Base-by-base conservation (phyloP, 1,140 invertebrate species). In the Drosophila saltans region DNA sequence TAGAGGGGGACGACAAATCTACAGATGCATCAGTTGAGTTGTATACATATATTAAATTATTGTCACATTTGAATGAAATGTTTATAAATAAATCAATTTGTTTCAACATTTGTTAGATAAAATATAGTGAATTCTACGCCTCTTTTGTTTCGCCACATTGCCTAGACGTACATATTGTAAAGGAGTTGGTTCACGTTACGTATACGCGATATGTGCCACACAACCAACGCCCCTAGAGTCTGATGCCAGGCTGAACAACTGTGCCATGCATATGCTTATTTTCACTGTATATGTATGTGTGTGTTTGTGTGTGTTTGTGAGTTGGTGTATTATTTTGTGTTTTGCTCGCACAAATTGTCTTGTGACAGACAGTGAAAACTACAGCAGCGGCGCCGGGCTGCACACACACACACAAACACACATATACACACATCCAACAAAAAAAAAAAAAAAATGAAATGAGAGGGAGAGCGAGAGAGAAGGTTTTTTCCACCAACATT, bases 261-360 rank as follows among this genome's bases (percentile, higher is more conserved):
- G 80, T 72, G 76, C 72, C 80, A 78, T 86, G 84, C 83, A 86
- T 88, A 86, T 83, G 83, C 80, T 88, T 83, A 88, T 72, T 73
- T 59, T 3, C 6, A 69, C n/a, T 58, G 10, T 43, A 9, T 62
- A 21, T 62, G 45, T 70, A 28, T 73, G 21, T 52, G 40, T 33
- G 43, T 69, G 45, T 55, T 1, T 36, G 26, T 55, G 30, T 45
- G 36, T 57, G 39, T 60, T 41, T 62, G n/a, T 72, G 52, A 66
- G 43, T 71, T 56, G 83, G 84, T 89, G 80, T 81, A 89, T 89
- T 89, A 84, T 89, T 89, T 89, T 89, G 80, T 84, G 71, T 89
- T 89, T 83, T 89, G 84, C 84, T 85, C 84, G 84, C 80, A 89
- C 84, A 89, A 89, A 89, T 89, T 89, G 84, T 89, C 84, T 89